Base-by-base conservation (phyloP, 2,797 vertebrate genomes). In the Bucorvus abyssinicus region DNA sequence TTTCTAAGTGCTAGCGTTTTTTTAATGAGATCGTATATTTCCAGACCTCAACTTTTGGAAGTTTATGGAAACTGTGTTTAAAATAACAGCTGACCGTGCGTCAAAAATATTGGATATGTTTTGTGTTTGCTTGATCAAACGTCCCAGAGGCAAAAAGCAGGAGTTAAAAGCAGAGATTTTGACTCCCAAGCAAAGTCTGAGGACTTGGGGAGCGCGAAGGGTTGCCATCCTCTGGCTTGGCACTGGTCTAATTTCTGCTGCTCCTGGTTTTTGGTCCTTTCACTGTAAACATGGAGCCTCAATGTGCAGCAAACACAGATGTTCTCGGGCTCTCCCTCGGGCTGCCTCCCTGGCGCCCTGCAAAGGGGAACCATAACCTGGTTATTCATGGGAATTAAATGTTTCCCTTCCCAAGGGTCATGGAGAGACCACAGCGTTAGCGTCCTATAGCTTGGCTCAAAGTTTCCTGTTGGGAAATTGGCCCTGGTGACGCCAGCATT, bases 21-120 rank as follows among this genome's bases (percentile, higher is more conserved):
- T 93, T 95, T 91, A 97, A 98, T 97, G 95, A 97, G 94, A 86
- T 94, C 79, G 5, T 97, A 89, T 97, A 95, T 49, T 49, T 23
- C 49, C 81, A 77, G 67, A 60, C 49, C 82, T 96, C 84, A 83
- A 26, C 94, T 93, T 44, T 19, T 73, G 93, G 80, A 80, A 80
- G 86, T 94, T 97, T 92, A 96, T 93, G 91, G 92, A 63, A 96
- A 94, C 40, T 80, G 81, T 94, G 92, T 96, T 97, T 96, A 96
- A 97, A 97, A 91, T 32, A 93, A 95, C 89, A 81, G 47, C 87
- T 53, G 64, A 73, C 38, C 0, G 6, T 53, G 87, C 81, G 94
- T 68, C 90, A 89, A 27, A 89, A 89, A 42, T 91, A 59, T n/a
- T 47, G 91, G 68, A n/a, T 69, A 14, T 38, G 64, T 47, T 94